These are phyloP conservation scores for Pelmatolapia mariae DNA, from an alignment of 2,113 vertebrate species.

Conservation along the genomic window DNA sequence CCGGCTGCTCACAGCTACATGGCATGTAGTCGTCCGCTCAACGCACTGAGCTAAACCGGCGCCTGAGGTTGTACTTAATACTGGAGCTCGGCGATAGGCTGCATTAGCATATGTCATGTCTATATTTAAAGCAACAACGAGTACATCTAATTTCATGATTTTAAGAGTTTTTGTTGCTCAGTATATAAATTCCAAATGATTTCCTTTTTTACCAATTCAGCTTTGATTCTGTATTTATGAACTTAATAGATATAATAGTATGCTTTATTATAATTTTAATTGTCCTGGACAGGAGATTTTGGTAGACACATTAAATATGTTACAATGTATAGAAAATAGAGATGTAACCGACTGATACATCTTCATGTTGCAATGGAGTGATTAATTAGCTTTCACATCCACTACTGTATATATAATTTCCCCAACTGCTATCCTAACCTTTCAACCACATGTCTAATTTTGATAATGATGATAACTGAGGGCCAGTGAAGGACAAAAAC, in stretches of 20 bases:
- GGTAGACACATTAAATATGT: neutral
- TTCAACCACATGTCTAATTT: conserved; percentile 42
- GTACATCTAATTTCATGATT: neutral
- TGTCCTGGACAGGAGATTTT: neutral
- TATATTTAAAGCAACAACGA: rapidly evolving
- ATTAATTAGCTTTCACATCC: neutral
- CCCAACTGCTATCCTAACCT: conserved; percentile 26
- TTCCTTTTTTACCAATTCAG: neutral
- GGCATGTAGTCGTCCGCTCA: rapidly evolving
- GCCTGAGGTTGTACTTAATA: neutral
- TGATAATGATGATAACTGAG: conserved; percentile 24
- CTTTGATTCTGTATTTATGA: neutral
- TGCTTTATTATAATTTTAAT: neutral
- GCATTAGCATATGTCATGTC: neutral
- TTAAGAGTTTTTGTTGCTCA: neutral
- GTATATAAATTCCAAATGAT: neutral
- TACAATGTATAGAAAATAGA: neutral
- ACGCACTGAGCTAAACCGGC: neutral
- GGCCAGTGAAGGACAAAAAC: conserved; percentile 33
- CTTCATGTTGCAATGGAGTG: neutral
- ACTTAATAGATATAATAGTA: neutral
- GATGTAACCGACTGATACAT: neutral
- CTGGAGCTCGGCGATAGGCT: neutral
- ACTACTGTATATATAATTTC: conserved; percentile 13
- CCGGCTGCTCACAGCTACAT: rapidly evolving